phyloP scores from a whole-genome alignment of 2,113 vertebrate genomes.

The Lanius ludovicianus region DNA sequence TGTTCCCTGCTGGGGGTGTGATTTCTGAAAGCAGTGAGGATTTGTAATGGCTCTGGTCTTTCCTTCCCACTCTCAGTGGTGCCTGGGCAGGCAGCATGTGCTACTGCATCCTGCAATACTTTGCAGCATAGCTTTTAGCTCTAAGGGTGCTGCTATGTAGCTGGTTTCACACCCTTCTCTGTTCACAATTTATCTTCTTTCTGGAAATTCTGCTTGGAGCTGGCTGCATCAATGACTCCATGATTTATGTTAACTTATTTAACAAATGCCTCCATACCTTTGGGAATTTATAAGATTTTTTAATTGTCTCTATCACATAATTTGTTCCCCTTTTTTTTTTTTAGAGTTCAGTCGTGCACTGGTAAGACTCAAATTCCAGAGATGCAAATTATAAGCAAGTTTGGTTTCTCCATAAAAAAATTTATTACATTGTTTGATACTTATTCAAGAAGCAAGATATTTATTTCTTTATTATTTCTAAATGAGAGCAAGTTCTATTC shows the following conservation, averaged over 20 bases:
- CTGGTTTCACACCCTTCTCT: not conserved
- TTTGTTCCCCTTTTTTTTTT: not conserved
- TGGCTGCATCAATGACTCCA: not conserved
- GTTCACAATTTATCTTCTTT: not conserved
- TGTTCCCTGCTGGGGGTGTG: not conserved
- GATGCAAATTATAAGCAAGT: not conserved
- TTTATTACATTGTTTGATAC: not conserved
- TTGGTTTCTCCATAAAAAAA: not conserved
- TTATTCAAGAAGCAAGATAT: not conserved
- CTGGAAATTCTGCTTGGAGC: not conserved
- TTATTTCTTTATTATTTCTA: not conserved
- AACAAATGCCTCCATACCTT: not conserved
- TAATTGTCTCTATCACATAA: not conserved
- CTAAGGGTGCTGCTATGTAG: not conserved
- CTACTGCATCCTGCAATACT: not conserved
- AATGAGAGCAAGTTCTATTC: not conserved
- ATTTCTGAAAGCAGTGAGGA: not conserved
- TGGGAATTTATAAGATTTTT: not conserved
- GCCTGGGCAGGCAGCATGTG: not conserved
- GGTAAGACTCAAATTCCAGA: not conserved
- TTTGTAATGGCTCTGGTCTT: not conserved
- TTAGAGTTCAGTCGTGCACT: not conserved
- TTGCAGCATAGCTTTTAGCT: not conserved
- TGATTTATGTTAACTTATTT: not conserved
- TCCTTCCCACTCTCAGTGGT: not conserved